These are phyloP conservation scores for Sarcophaga peregrina DNA, from an alignment of 1,140 invertebrate species.

Conservation along the genomic window DNA sequence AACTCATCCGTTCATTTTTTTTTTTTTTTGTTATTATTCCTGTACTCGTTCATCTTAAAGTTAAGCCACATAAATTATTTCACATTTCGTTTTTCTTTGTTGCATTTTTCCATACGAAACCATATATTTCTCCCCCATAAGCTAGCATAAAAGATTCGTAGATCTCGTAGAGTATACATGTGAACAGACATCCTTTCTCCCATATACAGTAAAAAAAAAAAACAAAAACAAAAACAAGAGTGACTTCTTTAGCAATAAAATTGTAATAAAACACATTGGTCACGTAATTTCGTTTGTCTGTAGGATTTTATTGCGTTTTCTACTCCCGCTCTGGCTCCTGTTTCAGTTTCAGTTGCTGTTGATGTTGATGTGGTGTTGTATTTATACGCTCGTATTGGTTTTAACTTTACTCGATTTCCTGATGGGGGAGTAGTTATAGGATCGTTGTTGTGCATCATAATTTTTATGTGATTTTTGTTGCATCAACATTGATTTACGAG, in stretches of 20 bases:
- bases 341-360: background rate
- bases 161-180: constrained; percentile 18
- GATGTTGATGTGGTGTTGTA: background rate
- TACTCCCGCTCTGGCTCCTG: background rate
- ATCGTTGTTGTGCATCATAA: constrained; percentile 25
- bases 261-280: constrained; percentile 67
- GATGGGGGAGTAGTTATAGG: constrained; percentile 3
- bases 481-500: constrained; percentile 31
- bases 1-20: background rate
- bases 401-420: background rate
- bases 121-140: background rate
- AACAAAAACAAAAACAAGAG: background rate
- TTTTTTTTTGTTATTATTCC: background rate
- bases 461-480: constrained; percentile 37
- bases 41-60: constrained; percentile 16
- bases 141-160: constrained; percentile 27
- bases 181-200: background rate
- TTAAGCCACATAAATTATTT: constrained; percentile 43
- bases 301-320: constrained; percentile 63
- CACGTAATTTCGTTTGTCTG: constrained; percentile 67
- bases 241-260: constrained; percentile 63
- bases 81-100: constrained; percentile 1
- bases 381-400: background rate
- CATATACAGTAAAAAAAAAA: background rate
- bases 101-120: background rate